phyloP scores from a whole-genome alignment of 2,888 invertebrate genomes.

The Luperina testacea region DNA sequence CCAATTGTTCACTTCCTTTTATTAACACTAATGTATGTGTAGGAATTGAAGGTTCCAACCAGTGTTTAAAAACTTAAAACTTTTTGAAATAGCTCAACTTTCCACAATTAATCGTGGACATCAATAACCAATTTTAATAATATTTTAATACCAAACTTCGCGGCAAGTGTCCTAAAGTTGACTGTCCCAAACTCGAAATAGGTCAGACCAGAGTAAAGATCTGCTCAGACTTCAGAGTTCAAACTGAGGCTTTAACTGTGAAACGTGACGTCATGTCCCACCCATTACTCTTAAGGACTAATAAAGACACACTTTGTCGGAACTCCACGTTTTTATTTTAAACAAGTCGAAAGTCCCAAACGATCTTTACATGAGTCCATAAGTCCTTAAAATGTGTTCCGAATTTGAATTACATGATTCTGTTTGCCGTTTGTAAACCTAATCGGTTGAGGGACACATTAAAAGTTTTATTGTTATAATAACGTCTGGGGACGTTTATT shows the following conservation, averaged over 20 bases:
- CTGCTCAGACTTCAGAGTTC: conserved; percentile 45
- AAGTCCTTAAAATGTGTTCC: conserved; percentile 27
- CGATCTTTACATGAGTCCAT: conserved; percentile 22
- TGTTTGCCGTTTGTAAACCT: conserved; percentile 12
- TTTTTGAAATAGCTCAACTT: not conserved
- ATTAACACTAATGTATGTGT: not conserved
- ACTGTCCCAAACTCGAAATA: conserved; percentile 20
- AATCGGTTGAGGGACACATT: not conserved
- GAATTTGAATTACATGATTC: conserved; percentile 28
- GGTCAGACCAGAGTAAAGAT: conserved; percentile 34
- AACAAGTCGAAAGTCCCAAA: conserved; percentile 60
- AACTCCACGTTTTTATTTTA: conserved; percentile 35
- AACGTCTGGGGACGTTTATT: not conserved
- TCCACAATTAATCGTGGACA: not conserved
- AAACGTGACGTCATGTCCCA: conserved; percentile 51
- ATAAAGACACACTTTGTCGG: conserved; percentile 54
- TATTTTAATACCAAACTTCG: conserved; percentile 17
- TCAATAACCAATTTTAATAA: conserved; percentile 15
- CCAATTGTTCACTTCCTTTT: no score
- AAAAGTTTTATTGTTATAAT: no score
- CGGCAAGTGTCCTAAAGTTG: conserved; percentile 27
- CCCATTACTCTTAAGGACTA: conserved; percentile 48
- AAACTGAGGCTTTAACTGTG: conserved; percentile 38
- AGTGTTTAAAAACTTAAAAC: not conserved
- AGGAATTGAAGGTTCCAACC: not conserved